phyloP scores from a whole-genome alignment of 2,888 invertebrate species.

The Caenorhabditis macrosperma region DNA sequence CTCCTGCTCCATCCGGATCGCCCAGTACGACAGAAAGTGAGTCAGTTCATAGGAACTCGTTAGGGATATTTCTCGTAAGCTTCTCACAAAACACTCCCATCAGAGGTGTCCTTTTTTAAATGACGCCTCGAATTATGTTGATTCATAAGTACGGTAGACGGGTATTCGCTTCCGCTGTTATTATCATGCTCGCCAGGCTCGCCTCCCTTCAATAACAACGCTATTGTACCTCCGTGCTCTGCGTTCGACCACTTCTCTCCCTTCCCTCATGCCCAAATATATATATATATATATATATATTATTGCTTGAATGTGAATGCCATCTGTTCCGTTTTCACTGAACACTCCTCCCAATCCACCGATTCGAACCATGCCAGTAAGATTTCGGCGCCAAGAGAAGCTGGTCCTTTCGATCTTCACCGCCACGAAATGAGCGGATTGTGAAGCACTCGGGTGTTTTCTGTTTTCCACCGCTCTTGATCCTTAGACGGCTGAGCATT shows the following conservation, averaged over 20 bases:
- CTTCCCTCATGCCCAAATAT: slow-evolving; percentile 1
- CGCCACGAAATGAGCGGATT: not conserved
- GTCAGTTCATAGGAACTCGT: not conserved
- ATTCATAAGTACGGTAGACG: slow-evolving; percentile 38
- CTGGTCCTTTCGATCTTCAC: too few species aligned
- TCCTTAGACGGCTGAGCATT: not conserved
- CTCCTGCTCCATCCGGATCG: not conserved
- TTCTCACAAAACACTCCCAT: too few species aligned
- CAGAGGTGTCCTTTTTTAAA: not conserved
- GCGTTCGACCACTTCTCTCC: slow-evolving; percentile 15
- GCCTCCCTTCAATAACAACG: slow-evolving; percentile 36
- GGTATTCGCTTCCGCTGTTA: slow-evolving; percentile 13
- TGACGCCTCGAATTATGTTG: not conserved
- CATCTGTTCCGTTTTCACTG: not conserved
- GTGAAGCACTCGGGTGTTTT: slow-evolving; percentile 1
- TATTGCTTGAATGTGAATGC: not conserved
- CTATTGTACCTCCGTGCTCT: slow-evolving; percentile 28
- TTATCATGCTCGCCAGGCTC: slow-evolving; percentile 15
- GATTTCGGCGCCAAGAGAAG: too few species aligned
- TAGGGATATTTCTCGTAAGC: too few species aligned
- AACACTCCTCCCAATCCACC: not conserved
- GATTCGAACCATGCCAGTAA: too few species aligned
- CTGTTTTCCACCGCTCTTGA: not conserved
- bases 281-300: slow-evolving; percentile 23
- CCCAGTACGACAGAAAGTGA: not conserved